These are phyloP conservation scores for Ylistrum balloti DNA, from an alignment of 1,140 invertebrate species.

Conservation along the genomic window DNA sequence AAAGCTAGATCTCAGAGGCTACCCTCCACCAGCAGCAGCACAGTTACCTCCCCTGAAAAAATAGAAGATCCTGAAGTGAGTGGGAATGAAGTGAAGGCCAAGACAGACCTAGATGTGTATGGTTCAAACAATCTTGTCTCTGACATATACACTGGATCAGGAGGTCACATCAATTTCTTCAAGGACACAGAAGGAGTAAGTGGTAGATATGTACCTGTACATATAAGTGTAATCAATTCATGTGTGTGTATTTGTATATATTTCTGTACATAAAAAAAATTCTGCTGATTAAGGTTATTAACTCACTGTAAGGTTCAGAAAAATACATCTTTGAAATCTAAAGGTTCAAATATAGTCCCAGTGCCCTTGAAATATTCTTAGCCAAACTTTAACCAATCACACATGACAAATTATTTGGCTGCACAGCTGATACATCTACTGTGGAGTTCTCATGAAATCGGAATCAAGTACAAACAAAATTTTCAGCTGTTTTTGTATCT, in stretches of 20 bases:
- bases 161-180: slow-evolving; percentile 94
- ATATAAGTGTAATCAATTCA: neutral
- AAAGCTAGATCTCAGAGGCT: slow-evolving; percentile 82
- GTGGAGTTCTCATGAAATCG: too few relatives aligned
- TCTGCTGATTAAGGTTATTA: too few relatives aligned
- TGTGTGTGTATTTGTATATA: neutral
- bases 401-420: too few relatives aligned
- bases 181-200: slow-evolving; percentile 90
- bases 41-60: slow-evolving; percentile 38
- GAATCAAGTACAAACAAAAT: too few relatives aligned
- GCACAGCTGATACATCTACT: too few relatives aligned
- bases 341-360: neutral
- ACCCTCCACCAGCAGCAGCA: neutral
- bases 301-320: too few relatives aligned
- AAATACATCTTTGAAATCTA: too few relatives aligned
- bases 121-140: neutral
- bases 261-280: too few relatives aligned
- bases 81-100: neutral
- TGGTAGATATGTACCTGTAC: neutral
- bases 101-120: slow-evolving; percentile 57
- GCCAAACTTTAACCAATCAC: too few relatives aligned
- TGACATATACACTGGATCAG: slow-evolving; percentile 59
- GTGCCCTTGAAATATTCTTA: too few relatives aligned
- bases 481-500: too few relatives aligned
- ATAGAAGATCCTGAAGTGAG: slow-evolving; percentile 23